phyloP scores from a whole-genome alignment of 1,140 invertebrate genomes.

The Acyrthosiphon pisum region DNA sequence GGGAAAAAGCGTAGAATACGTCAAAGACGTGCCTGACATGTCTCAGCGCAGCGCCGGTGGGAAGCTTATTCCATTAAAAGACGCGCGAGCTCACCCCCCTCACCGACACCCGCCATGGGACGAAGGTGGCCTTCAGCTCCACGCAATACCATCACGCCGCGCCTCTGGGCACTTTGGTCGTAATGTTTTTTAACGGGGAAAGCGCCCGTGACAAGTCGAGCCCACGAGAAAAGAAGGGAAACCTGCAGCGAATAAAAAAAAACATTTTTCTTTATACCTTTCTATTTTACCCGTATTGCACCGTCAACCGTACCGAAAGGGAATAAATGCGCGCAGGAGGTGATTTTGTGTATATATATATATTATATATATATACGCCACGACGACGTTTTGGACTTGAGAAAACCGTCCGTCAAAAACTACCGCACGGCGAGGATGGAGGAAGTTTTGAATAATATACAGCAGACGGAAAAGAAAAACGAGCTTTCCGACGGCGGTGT shows the following conservation, averaged over 20 bases:
- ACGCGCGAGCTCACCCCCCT: not conserved
- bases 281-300: not conserved
- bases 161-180: not conserved
- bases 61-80: constrained; percentile 56
- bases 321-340: not conserved
- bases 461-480: not conserved
- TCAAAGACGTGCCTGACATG: not conserved
- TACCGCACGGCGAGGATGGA: not conserved
- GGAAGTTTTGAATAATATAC: not conserved
- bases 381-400: not conserved
- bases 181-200: constrained; percentile 39
- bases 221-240: not conserved
- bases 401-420: not conserved
- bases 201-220: not conserved
- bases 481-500: not conserved
- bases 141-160: not conserved
- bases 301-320: not conserved
- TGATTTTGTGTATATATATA: not conserved
- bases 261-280: constrained; percentile 1
- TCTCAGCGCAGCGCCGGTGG: not conserved
- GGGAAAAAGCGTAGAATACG: not conserved
- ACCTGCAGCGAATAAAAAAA: not conserved
- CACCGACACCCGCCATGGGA: not conserved
- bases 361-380: not conserved
- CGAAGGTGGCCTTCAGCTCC: not conserved